phyloP scores from a whole-genome alignment of 2,113 vertebrate species.

The Phylloscopus trochilus region DNA sequence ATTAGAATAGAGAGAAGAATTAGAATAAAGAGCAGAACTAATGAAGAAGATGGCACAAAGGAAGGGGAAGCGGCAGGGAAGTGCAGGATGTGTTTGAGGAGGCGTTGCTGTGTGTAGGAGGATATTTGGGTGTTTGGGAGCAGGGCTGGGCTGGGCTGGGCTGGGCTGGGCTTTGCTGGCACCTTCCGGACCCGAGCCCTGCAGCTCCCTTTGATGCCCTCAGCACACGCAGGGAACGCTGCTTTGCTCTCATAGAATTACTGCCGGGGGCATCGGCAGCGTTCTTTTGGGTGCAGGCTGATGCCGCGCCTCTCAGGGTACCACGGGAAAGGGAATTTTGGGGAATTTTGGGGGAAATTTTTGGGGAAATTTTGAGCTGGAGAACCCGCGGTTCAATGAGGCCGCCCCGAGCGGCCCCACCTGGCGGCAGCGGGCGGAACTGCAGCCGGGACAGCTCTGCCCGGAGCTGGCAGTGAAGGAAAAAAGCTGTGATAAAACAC shows the following conservation, averaged over 20 bases:
- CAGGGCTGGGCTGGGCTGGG: not conserved
- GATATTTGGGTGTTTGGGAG: not conserved
- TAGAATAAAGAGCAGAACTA: not conserved
- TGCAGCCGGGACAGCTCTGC: not conserved
- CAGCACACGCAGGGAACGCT: fast-evolving
- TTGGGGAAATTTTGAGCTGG: not conserved
- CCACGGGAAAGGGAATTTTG: not conserved
- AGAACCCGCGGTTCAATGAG: fast-evolving
- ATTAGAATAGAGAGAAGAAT: not conserved
- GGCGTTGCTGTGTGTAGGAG: not conserved
- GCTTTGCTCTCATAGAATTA: not conserved
- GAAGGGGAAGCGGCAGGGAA: not conserved
- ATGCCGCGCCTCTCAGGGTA: not conserved
- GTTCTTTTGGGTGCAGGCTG: not conserved
- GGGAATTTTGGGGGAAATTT: not conserved
- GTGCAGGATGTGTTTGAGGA: not conserved
- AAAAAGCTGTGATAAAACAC: not conserved
- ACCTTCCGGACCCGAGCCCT: not conserved
- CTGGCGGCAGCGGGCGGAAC: not conserved
- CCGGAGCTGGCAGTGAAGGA: not conserved
- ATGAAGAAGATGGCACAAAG: not conserved
- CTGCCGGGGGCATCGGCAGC: not conserved
- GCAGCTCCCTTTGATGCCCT: not conserved
- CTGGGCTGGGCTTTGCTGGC: not conserved
- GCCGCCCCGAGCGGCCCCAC: not conserved